phyloP scores from a whole-genome alignment of 2,888 invertebrate species.

The Apodemia zela region DNA sequence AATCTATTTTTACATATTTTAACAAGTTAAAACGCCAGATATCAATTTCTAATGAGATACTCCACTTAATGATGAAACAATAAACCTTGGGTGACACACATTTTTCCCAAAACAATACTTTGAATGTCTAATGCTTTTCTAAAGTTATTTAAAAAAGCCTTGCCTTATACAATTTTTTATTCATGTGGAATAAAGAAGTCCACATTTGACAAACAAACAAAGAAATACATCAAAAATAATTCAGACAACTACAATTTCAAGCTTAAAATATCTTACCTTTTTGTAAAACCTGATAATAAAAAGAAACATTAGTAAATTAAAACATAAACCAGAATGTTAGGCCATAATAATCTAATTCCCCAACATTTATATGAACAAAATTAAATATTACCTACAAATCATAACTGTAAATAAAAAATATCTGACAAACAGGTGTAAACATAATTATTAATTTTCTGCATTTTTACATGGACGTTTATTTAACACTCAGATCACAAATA shows the following conservation, averaged over 20 bases:
- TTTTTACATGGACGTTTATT: neutral
- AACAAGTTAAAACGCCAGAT: neutral
- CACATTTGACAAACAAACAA: constrained; percentile 23
- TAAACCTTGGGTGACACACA: neutral
- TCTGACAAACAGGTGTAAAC: no score
- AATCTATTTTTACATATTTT: neutral
- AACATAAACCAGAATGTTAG: constrained; percentile 28
- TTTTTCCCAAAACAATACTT: constrained; percentile 1
- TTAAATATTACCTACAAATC: neutral
- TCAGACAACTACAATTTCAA: constrained; percentile 46
- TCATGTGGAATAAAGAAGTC: constrained; percentile 5
- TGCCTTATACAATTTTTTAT: constrained; percentile 15
- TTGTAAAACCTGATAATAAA: constrained; percentile 60
- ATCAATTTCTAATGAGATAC: neutral
- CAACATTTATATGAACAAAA: neutral
- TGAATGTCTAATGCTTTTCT: constrained; percentile 23
- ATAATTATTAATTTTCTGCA: no score
- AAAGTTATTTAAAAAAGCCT: constrained; percentile 29
- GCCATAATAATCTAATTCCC: neutral
- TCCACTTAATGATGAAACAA: neutral
- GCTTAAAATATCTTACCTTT: constrained; percentile 68
- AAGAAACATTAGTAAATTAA: constrained; percentile 46
- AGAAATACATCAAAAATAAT: constrained; percentile 25
- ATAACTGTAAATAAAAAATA: neutral
- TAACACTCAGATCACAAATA: neutral